Base-by-base conservation (phyloP, 1,140 invertebrate genomes). In the Cydia pomonella region DNA sequence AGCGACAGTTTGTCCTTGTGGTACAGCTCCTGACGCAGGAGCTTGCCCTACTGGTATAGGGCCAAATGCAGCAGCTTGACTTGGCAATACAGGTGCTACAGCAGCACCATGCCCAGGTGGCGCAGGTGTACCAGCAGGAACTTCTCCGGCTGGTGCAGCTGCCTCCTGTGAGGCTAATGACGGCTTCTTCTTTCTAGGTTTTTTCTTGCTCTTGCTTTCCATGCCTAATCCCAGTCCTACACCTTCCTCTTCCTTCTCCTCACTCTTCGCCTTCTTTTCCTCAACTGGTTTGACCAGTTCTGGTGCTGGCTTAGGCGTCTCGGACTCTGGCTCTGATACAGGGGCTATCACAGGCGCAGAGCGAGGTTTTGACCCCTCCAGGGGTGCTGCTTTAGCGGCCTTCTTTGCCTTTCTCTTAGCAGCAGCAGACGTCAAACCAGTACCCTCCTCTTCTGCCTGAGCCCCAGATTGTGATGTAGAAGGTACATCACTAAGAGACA, bases 371-470 rank as follows among this genome's bases (percentile, higher is more conserved):
- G 29, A 33, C 3, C 27, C 29, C 9, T 33, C 64, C 16, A 69
- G 27, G 9, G 64, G 64, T 18, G 64, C 64, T 33, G 64, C 64
- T 69, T 69, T 69, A 18, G 64, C 64, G 18, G 64, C 64, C 64
- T 69, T 69, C 64, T 69, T 69, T 38, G 64, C 64, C 64, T 69
- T 69, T 27, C 64, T 69, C 16, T 13, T 69, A 7, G 64, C 64
- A 16, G 64, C 64, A 18, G 64, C 64, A 18, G 27, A 33, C 10
- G 64, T 33, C 64, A 69, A n/a, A 33, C 64, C 64, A 29, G 29
- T 2, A 18, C 2, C 16, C 29, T 33, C 27, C 3, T 33, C 64
- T 18, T 38, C 64, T 2, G 10, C 64, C 27, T 38, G 27, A 33
- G 29, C 27, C 29, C 18, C 64, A 38, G 64, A 18, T 7, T 69